Evolutionary conservation across 2,888 invertebrate species (phyloP).

Genomic region (Crossocerus cetratus): DNA sequence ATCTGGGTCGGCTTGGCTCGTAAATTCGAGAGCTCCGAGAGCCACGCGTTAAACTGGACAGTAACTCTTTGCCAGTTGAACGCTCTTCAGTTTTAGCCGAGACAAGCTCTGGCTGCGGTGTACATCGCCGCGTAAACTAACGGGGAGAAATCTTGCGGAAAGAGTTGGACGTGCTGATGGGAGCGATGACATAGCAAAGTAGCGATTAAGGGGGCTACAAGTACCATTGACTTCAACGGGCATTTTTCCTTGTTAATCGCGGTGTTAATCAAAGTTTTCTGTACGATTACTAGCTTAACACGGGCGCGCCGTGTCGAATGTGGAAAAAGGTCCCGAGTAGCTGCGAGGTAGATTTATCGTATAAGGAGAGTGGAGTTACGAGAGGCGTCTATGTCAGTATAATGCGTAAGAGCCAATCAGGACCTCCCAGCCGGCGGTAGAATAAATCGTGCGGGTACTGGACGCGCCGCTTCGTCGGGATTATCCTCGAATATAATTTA

Average conservation of each 20-base stretch:
- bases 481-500: conserved; percentile 36
- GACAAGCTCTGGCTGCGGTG: too few species aligned
- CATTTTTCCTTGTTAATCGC: too few species aligned
- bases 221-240: too few species aligned
- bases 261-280: too few species aligned
- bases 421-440: conserved; percentile 9
- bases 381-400: neutral
- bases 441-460: conserved; percentile 10
- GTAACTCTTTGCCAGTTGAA: conserved; percentile 3
- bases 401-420: neutral
- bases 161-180: too few species aligned
- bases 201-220: too few species aligned
- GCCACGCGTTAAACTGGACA: conserved; percentile 3
- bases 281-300: too few species aligned
- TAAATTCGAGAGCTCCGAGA: conserved; percentile 28
- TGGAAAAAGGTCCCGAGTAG: neutral
- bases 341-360: neutral
- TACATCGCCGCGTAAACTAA: too few species aligned
- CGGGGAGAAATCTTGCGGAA: too few species aligned
- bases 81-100: too few species aligned
- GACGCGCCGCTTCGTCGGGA: conserved; percentile 13
- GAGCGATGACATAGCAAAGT: too few species aligned
- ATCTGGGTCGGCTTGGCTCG: conserved; percentile 53
- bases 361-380: neutral
- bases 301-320: neutral